Percentiles rank a stretch among this genome's conserved stretches.
Evolutionary conservation across 2,888 invertebrate genomes (phyloP).

Genomic region (Sinopyrophorus schimmeli): DNA sequence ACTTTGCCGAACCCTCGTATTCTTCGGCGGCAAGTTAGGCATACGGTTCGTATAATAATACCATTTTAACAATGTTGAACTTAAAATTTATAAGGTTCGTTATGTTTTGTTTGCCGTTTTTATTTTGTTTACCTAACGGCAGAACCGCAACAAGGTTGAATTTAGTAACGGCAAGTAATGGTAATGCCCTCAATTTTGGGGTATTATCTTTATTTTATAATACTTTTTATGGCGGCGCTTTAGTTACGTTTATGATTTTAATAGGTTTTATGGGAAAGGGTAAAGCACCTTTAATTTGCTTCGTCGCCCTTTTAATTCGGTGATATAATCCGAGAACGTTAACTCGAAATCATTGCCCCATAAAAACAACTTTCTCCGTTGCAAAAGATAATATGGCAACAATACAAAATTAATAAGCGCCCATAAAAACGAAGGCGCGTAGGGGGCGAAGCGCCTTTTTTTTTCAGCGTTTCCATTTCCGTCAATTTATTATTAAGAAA

Average conservation of each 20-base stretch:
- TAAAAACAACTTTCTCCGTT: background rate
- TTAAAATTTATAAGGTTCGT: conserved; percentile 34
- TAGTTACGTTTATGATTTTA: conserved; percentile 10
- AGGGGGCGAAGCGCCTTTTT: background rate
- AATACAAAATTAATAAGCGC: no score
- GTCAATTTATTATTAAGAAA: background rate
- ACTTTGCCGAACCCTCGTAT: conserved; percentile 19
- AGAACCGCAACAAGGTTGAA: conserved; percentile 16
- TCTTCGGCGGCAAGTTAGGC: conserved; percentile 21
- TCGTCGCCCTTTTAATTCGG: conserved; percentile 6
- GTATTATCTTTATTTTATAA: conserved; percentile 18
- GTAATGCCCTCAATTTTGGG: conserved; percentile 20
- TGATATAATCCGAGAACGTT: background rate
- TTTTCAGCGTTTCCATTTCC: background rate
- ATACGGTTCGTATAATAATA: conserved; percentile 32
- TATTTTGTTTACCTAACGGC: conserved; percentile 23
- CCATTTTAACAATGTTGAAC: conserved; percentile 34
- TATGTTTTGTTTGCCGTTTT: conserved; percentile 30
- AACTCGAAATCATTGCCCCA: background rate
- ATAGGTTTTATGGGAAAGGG: conserved; percentile 5
- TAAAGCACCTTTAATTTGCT: conserved; percentile 4
- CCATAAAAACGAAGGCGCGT: no score
- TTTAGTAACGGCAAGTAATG: conserved; percentile 11
- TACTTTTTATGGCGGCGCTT: conserved; percentile 2
- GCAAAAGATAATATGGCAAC: background rate